A percentile compares a stretch with the other conserved stretches of the same genome.
phyloP scores from a whole-genome alignment of 2,888 invertebrate genomes.

The Deroplatys truncata region DNA sequence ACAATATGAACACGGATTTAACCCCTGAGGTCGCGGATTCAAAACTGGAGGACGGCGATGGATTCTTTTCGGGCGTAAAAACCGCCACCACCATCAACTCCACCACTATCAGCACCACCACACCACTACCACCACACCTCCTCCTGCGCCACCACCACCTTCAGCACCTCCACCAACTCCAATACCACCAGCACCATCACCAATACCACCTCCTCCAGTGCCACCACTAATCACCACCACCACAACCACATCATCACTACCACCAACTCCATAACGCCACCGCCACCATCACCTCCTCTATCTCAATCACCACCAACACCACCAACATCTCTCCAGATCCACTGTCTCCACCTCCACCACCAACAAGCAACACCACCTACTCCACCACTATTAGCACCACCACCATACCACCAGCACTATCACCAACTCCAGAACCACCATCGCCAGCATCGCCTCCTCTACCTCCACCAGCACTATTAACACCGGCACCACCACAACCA shows the following conservation, averaged over 20 bases:
- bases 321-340: no score
- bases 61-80: no score
- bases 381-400: neutral
- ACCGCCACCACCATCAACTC: no score
- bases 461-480: neutral
- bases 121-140: no score
- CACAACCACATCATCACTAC: neutral
- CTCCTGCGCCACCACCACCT: no score
- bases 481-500: neutral
- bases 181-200: neutral
- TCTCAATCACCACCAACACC: neutral
- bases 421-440: neutral
- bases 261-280: neutral
- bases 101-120: no score
- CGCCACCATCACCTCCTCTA: neutral
- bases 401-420: neutral
- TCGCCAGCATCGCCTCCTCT: neutral
- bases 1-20: no score
- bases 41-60: no score
- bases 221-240: neutral
- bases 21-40: no score
- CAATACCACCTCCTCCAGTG: neutral
- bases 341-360: no score
- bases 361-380: no score
- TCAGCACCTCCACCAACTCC: neutral